Evolutionary conservation across 2,888 invertebrate genomes (phyloP), one percentile per base, ranked within the genome.

Genomic region (Lysandra coridon): DNA sequence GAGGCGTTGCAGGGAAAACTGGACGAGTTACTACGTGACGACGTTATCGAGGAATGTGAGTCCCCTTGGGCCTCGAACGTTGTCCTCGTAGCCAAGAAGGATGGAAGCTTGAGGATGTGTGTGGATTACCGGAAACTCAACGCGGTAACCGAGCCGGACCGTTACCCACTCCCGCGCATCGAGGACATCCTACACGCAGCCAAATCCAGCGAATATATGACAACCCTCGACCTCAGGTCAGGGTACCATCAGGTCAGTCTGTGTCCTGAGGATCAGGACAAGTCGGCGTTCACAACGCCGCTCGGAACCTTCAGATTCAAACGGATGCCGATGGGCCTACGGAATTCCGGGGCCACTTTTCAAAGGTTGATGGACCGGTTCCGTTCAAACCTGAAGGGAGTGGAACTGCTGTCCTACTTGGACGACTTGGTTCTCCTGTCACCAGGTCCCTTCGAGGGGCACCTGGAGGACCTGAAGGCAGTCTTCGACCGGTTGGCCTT

Each of bases 121-220:
- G 78, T 87, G 0, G 87, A 87, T 53, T 88, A 87, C 75, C 80
- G 87, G 0, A 83, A 84, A 10, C 79, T 88, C 0, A 88, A 88
- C 73, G 78, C 83, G 0, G 81, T 86, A 17, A 87, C 86, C 0
- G 81, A 78, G 57, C 82, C 84, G 2, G 86, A 87, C 79, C 80
- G 81, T 2, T 85, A 85, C 74, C 85, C 84, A 1, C 79, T 86
- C 10, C 84, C 84, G 0, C 10, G 82, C 2, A 85, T 85, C 1
- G 84, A 85, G 2, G 86, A 86, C 53, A 33, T 85, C 0, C 79
- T 86, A 0, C 84, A 85, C 14, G 79, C 80, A 0, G 83, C 85
- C 0, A 86, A 85, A 69, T 79, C 80, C 3, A 75, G 49, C 6
- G 76, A 77, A 1, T 83, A 75, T 6, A 87, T 85, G 85, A 82